A percentile compares a stretch with the other conserved stretches of the same genome.
Evolutionary conservation across 2,797 vertebrate genomes (phyloP).

Genomic region (Mormyrops attenuatus): DNA sequence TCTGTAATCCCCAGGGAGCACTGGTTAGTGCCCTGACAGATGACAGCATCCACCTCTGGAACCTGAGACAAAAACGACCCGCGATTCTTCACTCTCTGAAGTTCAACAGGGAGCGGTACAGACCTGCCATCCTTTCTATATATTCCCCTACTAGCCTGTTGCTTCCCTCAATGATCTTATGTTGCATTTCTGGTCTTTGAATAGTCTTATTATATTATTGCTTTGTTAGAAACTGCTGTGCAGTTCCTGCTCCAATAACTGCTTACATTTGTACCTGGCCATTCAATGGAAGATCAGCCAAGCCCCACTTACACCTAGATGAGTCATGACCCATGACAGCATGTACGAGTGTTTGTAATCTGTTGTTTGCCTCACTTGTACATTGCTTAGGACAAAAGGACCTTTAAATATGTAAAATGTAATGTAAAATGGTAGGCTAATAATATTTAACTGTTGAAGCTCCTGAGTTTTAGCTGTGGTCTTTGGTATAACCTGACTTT

Average conservation of each 20-base stretch:
- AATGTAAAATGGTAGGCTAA: not conserved
- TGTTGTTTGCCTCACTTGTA: not conserved
- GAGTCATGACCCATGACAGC: not conserved
- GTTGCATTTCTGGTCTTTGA: not conserved
- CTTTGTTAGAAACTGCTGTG: not conserved
- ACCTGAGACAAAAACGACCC: constrained; percentile 94
- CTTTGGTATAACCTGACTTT: not conserved
- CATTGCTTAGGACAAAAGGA: not conserved
- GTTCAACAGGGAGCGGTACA: constrained; percentile 90
- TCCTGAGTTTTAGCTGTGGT: not conserved
- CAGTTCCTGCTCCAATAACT: not conserved
- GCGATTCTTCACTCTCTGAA: constrained; percentile 97
- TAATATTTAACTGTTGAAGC: not conserved
- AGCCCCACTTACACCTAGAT: not conserved
- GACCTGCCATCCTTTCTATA: not conserved
- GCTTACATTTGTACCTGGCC: not conserved
- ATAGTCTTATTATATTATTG: not conserved
- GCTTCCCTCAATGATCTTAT: not conserved
- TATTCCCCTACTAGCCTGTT: not conserved
- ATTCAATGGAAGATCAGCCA: not conserved
- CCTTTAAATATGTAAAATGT: not conserved
- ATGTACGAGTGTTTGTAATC: not conserved
- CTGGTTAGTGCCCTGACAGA: constrained; percentile 98
- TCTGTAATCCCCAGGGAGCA: constrained; percentile 73
- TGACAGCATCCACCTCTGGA: constrained; percentile 97